phyloP scores from a whole-genome alignment of 2,113 vertebrate genomes.

The Danio rerio region GRCz12tu NC_133193.1:48558501-48559000 shows the following conservation, averaged over 20 bases:
- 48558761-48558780: conserved; percentile 17
- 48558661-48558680: conserved; percentile 60
- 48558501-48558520: not conserved
- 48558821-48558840: not conserved
- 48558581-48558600: conserved; percentile 68
- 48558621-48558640: conserved; percentile 53
- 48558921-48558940: conserved; percentile 32
- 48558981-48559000: conserved; percentile 30
- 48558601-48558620: conserved; percentile 74
- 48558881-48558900: conserved; percentile 50
- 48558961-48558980: not conserved
- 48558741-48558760: conserved; percentile 14
- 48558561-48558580: conserved; percentile 28
- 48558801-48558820: conserved; percentile 43
- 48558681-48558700: conserved; percentile 36
- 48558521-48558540: not conserved
- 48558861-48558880: conserved; percentile 34
- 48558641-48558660: conserved; percentile 36
- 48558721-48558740: conserved; percentile 27
- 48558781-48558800: conserved; percentile 39
- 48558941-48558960: conserved; percentile 11
- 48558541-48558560: not conserved
- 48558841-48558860: conserved; percentile 41
- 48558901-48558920: conserved; percentile 35
- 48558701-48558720: conserved; percentile 25